phyloP scores from a whole-genome alignment of 2,888 invertebrate genomes.

The Watsonalla cultraria region DNA sequence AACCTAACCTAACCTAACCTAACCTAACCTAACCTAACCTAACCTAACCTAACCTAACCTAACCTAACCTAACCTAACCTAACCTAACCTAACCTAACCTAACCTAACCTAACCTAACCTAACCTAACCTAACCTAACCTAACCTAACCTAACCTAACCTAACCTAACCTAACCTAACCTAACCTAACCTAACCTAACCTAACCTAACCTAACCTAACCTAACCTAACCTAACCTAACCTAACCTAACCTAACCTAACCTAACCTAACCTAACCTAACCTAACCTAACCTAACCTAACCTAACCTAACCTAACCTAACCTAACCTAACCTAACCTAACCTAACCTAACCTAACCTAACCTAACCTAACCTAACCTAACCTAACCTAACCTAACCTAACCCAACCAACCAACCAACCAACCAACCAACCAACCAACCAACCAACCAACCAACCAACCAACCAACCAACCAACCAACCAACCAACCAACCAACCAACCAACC shows the following conservation, averaged over 20 bases:
- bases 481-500: not conserved
- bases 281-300: slow-evolving; percentile 10
- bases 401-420: slow-evolving; percentile 10
- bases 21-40: slow-evolving; percentile 16
- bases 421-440: slow-evolving; percentile 7
- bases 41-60: slow-evolving; percentile 14
- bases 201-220: slow-evolving; percentile 15
- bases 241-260: slow-evolving; percentile 18
- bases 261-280: slow-evolving; percentile 16
- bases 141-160: slow-evolving; percentile 11
- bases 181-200: slow-evolving; percentile 14
- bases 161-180: slow-evolving; percentile 13
- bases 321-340: slow-evolving; percentile 6
- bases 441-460: slow-evolving; percentile 8
- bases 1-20: slow-evolving; percentile 14
- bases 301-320: slow-evolving; percentile 8
- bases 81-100: slow-evolving; percentile 14
- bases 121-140: slow-evolving; percentile 12
- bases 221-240: slow-evolving; percentile 15
- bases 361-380: slow-evolving; percentile 14
- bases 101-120: slow-evolving; percentile 12
- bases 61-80: slow-evolving; percentile 15
- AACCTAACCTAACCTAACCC: slow-evolving; percentile 13
- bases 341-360: slow-evolving; percentile 8
- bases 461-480: no score